Evolutionary conservation across 2,888 invertebrate genomes (phyloP).

Genomic region (Thereva nobilitata): DNA sequence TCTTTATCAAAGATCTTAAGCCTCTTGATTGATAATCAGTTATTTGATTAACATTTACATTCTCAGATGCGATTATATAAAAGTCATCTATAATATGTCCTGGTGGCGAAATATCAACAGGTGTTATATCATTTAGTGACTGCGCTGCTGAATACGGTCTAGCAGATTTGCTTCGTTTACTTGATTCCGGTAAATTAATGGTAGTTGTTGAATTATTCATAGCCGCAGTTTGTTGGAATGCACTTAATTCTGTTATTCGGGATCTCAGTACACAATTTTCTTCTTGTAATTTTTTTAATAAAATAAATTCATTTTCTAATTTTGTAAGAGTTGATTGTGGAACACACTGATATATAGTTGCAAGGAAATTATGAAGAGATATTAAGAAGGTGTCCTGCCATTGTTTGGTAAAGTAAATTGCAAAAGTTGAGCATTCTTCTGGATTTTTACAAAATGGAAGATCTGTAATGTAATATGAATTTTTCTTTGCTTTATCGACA

Average conservation of each 20-base stretch:
- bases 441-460: conserved; percentile 89
- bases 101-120: conserved; percentile 71
- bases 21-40: conserved; percentile 71
- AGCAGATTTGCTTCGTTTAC: conserved; percentile 8
- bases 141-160: conserved; percentile 52
- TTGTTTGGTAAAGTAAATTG: conserved; percentile 85
- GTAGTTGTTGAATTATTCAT: conserved; percentile 1
- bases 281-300: conserved; percentile 80
- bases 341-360: conserved; percentile 85
- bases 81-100: conserved; percentile 88
- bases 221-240: background rate
- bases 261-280: conserved; percentile 75
- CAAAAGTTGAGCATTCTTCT: conserved; percentile 86
- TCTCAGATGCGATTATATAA: conserved; percentile 83
- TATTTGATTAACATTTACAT: conserved; percentile 54
- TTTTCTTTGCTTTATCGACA: background rate
- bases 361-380: conserved; percentile 90
- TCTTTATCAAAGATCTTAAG: conserved; percentile 75
- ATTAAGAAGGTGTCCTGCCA: conserved; percentile 94
- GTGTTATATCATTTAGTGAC: conserved; percentile 64
- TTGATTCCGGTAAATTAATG: conserved; percentile 25
- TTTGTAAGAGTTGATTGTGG: conserved; percentile 83
- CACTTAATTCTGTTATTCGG: conserved; percentile 59
- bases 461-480: conserved; percentile 64
- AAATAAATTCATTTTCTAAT: conserved; percentile 82